phyloP scores from a whole-genome alignment of 2,797 vertebrate species.

The Bradypodion ventrale region DNA sequence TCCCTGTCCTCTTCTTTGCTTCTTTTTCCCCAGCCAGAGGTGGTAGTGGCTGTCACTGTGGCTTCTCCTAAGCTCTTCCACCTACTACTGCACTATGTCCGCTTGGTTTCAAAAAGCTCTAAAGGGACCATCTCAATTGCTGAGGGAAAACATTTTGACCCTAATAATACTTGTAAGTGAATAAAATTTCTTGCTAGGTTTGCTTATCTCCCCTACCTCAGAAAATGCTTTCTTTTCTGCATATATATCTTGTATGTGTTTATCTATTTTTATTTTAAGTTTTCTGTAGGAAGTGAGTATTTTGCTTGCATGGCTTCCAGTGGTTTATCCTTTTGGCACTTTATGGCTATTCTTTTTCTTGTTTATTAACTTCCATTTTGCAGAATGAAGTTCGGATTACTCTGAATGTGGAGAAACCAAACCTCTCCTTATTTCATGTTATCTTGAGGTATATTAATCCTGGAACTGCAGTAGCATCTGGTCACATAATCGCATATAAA shows the following conservation, averaged over 20 bases:
- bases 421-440: conserved; percentile 80
- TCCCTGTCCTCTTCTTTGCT: conserved; percentile 70
- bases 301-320: conserved; percentile 60
- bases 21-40: conserved; percentile 84
- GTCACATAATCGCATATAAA: conserved; percentile 79
- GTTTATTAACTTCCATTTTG: conserved; percentile 75
- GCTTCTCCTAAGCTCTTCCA: conserved; percentile 83
- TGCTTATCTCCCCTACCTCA: conserved; percentile 36
- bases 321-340: conserved; percentile 48
- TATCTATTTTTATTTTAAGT: background rate
- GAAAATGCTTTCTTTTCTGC: background rate
- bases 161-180: conserved; percentile 87
- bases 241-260: conserved; percentile 33
- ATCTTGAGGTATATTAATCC: conserved; percentile 89
- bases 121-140: conserved; percentile 81
- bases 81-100: conserved; percentile 82
- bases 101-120: conserved; percentile 73
- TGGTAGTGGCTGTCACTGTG: conserved; percentile 80
- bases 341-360: conserved; percentile 55
- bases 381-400: conserved; percentile 91
- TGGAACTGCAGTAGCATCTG: conserved; percentile 73
- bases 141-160: conserved; percentile 81
- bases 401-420: conserved; percentile 83
- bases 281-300: conserved; percentile 47
- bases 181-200: conserved; percentile 66